phyloP scores from a whole-genome alignment of 2,797 vertebrate species.

The Anguilla anguilla region DNA sequence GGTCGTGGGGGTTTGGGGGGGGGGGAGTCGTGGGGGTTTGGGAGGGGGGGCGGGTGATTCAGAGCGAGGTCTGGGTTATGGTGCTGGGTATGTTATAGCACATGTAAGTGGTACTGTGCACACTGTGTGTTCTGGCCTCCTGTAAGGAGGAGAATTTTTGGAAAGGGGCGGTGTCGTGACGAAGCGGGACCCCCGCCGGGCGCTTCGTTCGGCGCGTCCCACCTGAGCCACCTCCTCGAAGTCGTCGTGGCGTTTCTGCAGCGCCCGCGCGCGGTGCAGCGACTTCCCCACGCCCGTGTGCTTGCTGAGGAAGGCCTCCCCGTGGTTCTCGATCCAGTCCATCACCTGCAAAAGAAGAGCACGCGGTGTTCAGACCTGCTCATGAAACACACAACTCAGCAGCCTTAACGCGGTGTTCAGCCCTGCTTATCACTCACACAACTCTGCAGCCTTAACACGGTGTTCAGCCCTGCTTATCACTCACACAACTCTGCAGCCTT shows the following conservation, averaged over 20 bases:
- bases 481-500: background rate
- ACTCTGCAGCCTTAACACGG: too few relatives aligned
- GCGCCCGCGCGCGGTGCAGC: constrained; percentile 81
- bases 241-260: constrained; percentile 88
- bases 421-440: background rate
- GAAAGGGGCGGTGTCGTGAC: background rate
- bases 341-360: constrained; percentile 70
- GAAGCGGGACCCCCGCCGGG: background rate
- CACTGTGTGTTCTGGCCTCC: background rate
- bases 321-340: constrained; percentile 90
- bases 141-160: background rate
- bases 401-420: too few relatives aligned
- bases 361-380: background rate
- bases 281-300: constrained; percentile 90
- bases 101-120: background rate
- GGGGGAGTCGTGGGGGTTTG: too few relatives aligned
- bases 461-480: too few relatives aligned
- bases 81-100: background rate
- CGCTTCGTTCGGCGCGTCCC: constrained; percentile 32
- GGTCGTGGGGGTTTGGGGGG: background rate
- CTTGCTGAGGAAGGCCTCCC: constrained; percentile 89
- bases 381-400: background rate
- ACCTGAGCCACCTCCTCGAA: constrained; percentile 93
- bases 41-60: background rate
- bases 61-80: background rate